Percentiles rank a stretch among this genome's conserved stretches.
phyloP scores from a whole-genome alignment of 1,140 invertebrate genomes.

The Doryteuthis pealeii region DNA sequence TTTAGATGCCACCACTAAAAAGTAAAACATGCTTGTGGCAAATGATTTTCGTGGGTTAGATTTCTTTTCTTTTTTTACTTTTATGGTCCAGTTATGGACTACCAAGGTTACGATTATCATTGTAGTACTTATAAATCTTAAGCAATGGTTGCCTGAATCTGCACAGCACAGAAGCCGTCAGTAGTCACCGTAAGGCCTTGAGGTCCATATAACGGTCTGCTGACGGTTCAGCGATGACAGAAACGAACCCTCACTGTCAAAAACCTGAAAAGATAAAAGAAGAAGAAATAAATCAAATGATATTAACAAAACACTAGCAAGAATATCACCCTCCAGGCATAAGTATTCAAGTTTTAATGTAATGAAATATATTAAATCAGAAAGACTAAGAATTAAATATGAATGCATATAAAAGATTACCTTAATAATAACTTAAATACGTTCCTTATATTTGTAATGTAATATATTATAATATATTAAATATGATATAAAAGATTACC shows the following conservation, averaged over 20 bases:
- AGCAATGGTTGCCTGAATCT: conserved; percentile 68
- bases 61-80: background rate
- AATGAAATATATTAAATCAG: too few relatives aligned
- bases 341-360: too few relatives aligned
- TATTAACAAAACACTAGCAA: too few relatives aligned
- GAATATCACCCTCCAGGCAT: too few relatives aligned
- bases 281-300: conserved; percentile 7
- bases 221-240: conserved; percentile 63
- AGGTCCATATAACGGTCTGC: conserved; percentile 66
- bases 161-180: conserved; percentile 65
- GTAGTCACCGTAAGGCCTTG: conserved; percentile 64
- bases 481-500: too few relatives aligned
- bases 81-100: too few relatives aligned
- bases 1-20: background rate
- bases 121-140: conserved; percentile 66
- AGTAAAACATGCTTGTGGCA: background rate
- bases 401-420: too few relatives aligned
- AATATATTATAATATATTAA: too few relatives aligned
- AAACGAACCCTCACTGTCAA: conserved; percentile 66
- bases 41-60: background rate
- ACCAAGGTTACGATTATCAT: conserved; percentile 22
- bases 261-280: conserved; percentile 63
- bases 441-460: too few relatives aligned
- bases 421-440: too few relatives aligned
- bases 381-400: too few relatives aligned